Conservation (phyloP, 2,797 vertebrate genomes). For the Eulemur coronatus region DNA sequence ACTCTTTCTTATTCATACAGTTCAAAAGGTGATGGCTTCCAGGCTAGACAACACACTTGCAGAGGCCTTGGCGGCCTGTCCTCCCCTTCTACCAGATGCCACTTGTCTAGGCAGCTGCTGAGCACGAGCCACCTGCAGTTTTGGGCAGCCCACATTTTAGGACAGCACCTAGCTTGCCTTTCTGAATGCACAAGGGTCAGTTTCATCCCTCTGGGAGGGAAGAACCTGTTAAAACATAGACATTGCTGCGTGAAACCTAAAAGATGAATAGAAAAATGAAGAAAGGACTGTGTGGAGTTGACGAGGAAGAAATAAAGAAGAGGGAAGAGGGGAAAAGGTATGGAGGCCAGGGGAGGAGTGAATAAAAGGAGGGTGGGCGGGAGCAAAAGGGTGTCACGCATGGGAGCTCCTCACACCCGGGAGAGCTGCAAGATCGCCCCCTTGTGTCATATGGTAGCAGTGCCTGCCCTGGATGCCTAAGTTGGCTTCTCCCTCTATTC, state of each 20-base stretch:
- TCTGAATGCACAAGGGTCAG: constrained; percentile 58
- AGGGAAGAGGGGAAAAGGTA: background rate
- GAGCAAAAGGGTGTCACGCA: background rate
- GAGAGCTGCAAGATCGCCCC: constrained; percentile 63
- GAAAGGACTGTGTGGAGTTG: background rate
- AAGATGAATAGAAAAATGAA: constrained; percentile 52
- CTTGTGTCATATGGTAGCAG: constrained; percentile 65
- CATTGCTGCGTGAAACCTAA: constrained; percentile 44
- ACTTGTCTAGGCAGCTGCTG: background rate
- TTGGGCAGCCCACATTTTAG: constrained; percentile 35
- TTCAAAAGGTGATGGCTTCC: background rate
- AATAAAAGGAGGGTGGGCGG: background rate
- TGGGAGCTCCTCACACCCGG: constrained; percentile 65
- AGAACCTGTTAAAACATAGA: constrained; percentile 66
- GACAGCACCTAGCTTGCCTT: constrained; percentile 44
- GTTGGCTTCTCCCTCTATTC: constrained; percentile 28
- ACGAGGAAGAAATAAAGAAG: background rate
- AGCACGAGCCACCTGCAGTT: background rate
- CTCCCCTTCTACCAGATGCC: background rate
- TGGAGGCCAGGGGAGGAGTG: accelerated
- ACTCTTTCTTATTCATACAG: background rate
- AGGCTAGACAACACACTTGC: background rate
- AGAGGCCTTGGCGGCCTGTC: background rate
- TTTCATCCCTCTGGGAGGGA: constrained; percentile 57
- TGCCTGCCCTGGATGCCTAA: constrained; percentile 56